Base-by-base conservation (phyloP, 2,113 vertebrate genomes). In the Poecile atricapillus region DNA sequence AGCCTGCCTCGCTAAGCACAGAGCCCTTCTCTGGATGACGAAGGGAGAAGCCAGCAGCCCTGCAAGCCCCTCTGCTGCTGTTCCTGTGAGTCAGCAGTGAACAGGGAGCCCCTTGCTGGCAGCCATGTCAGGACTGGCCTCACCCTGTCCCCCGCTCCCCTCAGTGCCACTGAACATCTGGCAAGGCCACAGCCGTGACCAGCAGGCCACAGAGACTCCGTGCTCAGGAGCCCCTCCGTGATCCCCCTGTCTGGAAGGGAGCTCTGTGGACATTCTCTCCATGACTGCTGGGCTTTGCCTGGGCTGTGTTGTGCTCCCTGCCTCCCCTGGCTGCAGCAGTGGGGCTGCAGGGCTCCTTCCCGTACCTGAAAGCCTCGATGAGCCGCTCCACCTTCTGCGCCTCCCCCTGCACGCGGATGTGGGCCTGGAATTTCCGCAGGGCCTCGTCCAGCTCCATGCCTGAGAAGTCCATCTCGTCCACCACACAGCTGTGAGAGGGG, bases 391-490 rank as follows among this genome's bases (percentile, higher is more conserved):
- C 99, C 97, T 99, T 99, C 97, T 99, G 99, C 0, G 99, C 99
- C 82, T 99, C 99, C 15, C 99, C 99, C 91, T 99, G 99, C 67
- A 99, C 99, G 0, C 99, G 99, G 83, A 99, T 99, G 83, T 99
- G 99, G 7, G 99, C 99, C 98, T 99, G 99, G 97, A 99, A 99
- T 97, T 99, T 99, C 87, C 99, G 95, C 94, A 99, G 97, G 27
- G 99, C 99, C 96, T 99, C 99, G 0, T 99, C 99, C 92, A 99
- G 98, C 98, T 99, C 99, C 99, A 99, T 99, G 97, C 98, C 98
- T 3, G 99, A 99, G 96, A 99, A 99, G 93, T 99, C 99, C 99
- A 99, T 99, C 97, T 99, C 99, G 0, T 99, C 99, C 87, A 99
- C 99, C 62, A 99, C 99, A 15, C 99, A 99, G 95, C 99, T 99